Base-by-base conservation (phyloP, 2,888 invertebrate species). In the Polylopha cassiicola region DNA sequence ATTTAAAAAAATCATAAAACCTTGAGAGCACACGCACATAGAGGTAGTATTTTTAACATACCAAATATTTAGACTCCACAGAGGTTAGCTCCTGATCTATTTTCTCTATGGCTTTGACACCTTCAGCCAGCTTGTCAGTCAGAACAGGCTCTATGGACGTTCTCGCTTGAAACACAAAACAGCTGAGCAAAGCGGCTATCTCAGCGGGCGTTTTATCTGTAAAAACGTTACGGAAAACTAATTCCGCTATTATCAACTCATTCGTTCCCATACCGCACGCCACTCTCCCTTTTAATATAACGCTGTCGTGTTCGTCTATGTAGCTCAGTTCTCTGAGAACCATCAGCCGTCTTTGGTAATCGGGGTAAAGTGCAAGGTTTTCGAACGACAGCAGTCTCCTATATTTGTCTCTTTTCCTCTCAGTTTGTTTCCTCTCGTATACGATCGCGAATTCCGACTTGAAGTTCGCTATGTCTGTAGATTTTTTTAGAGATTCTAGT, bases 151-250 rank as follows among this genome's bases (percentile, higher is more conserved):
- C 86, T 1, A 86, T 78, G 42, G 90, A 87, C 0, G 88, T 90
- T 64, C 92, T 92, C 36, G 93, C 93, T 80, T 98, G 95, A 77
- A 95, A 98, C 22, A 99, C 97, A 50, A 98, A 88, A 33, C 94
- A 92, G 0, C 98, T 99, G 22, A 99, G 82, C 22, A 99, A 72
- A 0, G 98, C 97, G 0, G 98, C 98, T 27, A 99, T 97, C 79
- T 98, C 98, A 0, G 95, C 92, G 0, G 97, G 93, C 46, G 91
- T 89, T 45, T 95, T 89, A 58, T 94, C 91, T 0, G 93, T 93
- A 50, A 99, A 89, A 33, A 95, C 90, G 70, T 98, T 97, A 47
- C 95, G 90, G 53, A 98, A 91, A 20, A 99, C 93, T 27, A 99
- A 80, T 71, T 99, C 99, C 0, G 99, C 98, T 45, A 99, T 92